A percentile compares a stretch with the other conserved stretches of the same genome.
phyloP scores from a whole-genome alignment of 2,113 vertebrate genomes.

The Leucosticte australis region DNA sequence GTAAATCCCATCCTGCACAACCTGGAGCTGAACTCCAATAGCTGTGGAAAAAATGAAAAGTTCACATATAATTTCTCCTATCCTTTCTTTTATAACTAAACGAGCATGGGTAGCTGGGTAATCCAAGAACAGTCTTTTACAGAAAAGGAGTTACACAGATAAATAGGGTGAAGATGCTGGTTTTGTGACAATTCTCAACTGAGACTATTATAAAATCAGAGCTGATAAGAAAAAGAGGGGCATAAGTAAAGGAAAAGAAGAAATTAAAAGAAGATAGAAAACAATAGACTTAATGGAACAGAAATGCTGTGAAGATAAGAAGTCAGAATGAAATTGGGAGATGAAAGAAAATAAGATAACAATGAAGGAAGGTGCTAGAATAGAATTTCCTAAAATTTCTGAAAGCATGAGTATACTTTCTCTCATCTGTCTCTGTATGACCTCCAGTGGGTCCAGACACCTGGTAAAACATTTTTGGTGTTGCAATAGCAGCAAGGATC shows the following conservation, averaged over 20 bases:
- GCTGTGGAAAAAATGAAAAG: neutral
- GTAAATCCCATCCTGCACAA: neutral
- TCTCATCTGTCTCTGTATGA: neutral
- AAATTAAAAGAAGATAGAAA: neutral
- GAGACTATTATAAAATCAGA: neutral
- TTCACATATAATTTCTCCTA: neutral
- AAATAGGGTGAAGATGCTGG: neutral
- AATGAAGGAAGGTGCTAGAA: neutral
- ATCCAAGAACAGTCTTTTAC: neutral
- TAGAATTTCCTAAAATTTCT: neutral
- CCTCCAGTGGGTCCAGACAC: neutral
- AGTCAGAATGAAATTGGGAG: neutral
- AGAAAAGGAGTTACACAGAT: neutral
- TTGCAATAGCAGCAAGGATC: neutral
- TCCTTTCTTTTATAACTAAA: neutral
- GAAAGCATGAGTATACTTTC: neutral
- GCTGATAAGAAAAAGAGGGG: neutral
- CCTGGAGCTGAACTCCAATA: neutral
- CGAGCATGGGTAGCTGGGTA: neutral
- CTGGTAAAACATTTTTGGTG: neutral
- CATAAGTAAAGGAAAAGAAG: neutral
- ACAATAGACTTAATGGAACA: slow-evolving; percentile 12
- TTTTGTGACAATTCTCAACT: neutral
- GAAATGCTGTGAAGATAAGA: slow-evolving; percentile 18
- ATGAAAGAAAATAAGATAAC: slow-evolving; percentile 16